Conservation (phyloP, 2,888 invertebrate genomes). For the Sphaerophoria rueppellii region DNA sequence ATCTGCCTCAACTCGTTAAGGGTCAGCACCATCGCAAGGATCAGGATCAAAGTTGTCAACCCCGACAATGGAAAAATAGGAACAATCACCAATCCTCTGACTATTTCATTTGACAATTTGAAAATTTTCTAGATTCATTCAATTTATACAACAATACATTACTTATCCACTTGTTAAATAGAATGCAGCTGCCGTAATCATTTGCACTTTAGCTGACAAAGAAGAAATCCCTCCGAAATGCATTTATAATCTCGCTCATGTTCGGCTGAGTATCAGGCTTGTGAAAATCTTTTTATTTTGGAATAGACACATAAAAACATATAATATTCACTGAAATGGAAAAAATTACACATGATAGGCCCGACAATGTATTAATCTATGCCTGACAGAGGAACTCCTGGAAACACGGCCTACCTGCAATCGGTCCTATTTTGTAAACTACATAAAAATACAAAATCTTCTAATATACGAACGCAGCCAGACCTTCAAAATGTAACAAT, state of each 20-base stretch:
- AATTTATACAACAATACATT: slow-evolving; percentile 36
- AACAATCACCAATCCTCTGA: slow-evolving; percentile 15
- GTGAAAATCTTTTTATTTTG: slow-evolving; percentile 10
- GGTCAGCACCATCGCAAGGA: background rate
- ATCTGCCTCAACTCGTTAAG: background rate
- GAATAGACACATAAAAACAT: slow-evolving; percentile 32
- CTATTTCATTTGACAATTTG: slow-evolving; percentile 32
- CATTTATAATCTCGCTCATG: slow-evolving; percentile 15
- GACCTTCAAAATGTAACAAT: background rate
- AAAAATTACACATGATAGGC: slow-evolving; percentile 31
- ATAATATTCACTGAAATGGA: slow-evolving; percentile 21
- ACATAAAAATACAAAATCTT: background rate
- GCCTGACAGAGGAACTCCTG: slow-evolving; percentile 21
- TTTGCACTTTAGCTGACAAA: slow-evolving; percentile 12
- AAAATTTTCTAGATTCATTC: slow-evolving; percentile 32
- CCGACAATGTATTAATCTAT: slow-evolving; percentile 42
- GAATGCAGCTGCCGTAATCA: slow-evolving; percentile 26
- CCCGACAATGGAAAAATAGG: background rate
- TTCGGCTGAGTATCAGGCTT: slow-evolving; percentile 1
- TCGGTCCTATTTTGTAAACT: background rate
- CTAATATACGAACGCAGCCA: background rate
- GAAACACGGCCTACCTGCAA: slow-evolving; percentile 9
- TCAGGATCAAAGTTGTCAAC: slow-evolving; percentile 15
- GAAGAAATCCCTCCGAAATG: slow-evolving; percentile 1
- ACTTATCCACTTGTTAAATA: slow-evolving; percentile 39